Evolutionary conservation across 1,140 invertebrate genomes (phyloP).

Genomic region (Coboldia fuscipes): DNA sequence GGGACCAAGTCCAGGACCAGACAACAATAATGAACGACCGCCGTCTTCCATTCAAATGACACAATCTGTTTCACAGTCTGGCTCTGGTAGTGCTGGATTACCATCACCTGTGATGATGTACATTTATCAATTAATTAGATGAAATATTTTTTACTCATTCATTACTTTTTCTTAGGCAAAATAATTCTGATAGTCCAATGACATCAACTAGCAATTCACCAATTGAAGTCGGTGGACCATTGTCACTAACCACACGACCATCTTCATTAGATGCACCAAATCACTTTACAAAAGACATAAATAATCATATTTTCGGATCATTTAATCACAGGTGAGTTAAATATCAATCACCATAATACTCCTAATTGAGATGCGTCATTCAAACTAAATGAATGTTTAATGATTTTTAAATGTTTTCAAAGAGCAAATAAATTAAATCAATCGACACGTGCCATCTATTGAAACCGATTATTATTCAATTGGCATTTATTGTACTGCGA

Average conservation of each 20-base stretch:
- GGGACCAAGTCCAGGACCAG: slow-evolving; percentile 4
- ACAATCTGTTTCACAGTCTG: slow-evolving; percentile 17
- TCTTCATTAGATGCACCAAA: slow-evolving; percentile 7
- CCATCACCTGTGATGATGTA: slow-evolving; percentile 14
- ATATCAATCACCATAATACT: too few species aligned
- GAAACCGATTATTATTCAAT: too few species aligned
- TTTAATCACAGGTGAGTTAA: slow-evolving; percentile 1
- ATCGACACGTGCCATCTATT: too few species aligned
- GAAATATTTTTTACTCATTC: neutral
- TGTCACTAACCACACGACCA: slow-evolving; percentile 15
- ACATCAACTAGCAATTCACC: slow-evolving; percentile 20
- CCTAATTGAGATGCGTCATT: too few species aligned
- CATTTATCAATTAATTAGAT: neutral
- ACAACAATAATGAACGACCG: slow-evolving; percentile 18
- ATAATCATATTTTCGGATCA: neutral
- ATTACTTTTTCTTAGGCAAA: too few species aligned
- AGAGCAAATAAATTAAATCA: too few species aligned
- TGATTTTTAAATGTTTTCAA: too few species aligned
- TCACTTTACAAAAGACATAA: neutral
- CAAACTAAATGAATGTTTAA: too few species aligned
- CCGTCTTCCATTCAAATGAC: slow-evolving; percentile 15
- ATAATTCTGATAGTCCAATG: slow-evolving; percentile 9
- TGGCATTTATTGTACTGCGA: too few species aligned
- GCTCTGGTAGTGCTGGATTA: slow-evolving; percentile 18
- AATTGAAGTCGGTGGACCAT: slow-evolving; percentile 21